phyloP scores from a whole-genome alignment of 2,113 vertebrate species.

The Hippopotamus amphibius region DNA sequence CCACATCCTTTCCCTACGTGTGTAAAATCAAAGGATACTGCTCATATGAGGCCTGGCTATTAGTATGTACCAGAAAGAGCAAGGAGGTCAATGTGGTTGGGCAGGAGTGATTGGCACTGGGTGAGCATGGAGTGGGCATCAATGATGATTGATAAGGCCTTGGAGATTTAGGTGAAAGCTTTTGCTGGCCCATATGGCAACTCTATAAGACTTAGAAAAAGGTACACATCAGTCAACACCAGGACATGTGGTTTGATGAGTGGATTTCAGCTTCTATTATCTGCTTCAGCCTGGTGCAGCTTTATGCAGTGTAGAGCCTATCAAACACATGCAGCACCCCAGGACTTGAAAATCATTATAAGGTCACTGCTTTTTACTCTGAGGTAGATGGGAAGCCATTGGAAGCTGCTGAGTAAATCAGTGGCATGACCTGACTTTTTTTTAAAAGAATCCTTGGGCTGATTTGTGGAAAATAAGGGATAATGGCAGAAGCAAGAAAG shows the following conservation, averaged over 20 bases:
- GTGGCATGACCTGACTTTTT: background rate
- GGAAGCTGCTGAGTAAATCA: background rate
- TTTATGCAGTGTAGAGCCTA: background rate
- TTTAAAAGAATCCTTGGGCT: background rate
- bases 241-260: background rate
- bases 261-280: background rate
- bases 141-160: background rate
- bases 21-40: background rate
- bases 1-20: background rate
- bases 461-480: background rate
- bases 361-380: background rate
- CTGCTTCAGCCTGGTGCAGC: background rate
- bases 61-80: background rate
- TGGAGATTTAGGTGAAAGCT: background rate
- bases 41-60: background rate
- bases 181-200: background rate
- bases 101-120: background rate
- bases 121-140: background rate
- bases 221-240: background rate
- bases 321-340: background rate
- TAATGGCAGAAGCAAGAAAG: background rate
- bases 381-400: background rate
- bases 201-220: background rate
- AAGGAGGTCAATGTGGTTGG: background rate
- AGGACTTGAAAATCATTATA: background rate